Evolutionary conservation across 2,113 vertebrate genomes (phyloP), one percentile per base, ranked within the genome.

Genomic region (Hystrix brachyura): DNA sequence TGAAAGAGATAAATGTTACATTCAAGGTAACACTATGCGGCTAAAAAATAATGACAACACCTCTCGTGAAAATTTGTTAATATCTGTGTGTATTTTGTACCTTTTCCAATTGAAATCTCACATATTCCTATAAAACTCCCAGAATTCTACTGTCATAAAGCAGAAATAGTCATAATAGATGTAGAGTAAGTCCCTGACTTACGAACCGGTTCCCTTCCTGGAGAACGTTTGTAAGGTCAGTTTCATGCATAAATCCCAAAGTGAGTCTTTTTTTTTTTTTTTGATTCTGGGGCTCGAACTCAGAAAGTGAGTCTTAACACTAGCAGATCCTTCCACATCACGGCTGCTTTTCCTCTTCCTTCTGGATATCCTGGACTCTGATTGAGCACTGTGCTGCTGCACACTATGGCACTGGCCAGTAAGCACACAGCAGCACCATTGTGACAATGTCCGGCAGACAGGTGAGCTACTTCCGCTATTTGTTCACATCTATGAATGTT

Each of bases 1-100:
- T 53, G 57, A 86, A 82, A 51, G 29, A 91, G 90, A 89, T 67
- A 91, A 94, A 83, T 43, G 48, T 21, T 95, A 4, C 25, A 78
- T 82, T 91, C 17, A 78, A 78, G 80, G 55, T 92, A 88, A 69
- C 3, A 69, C 3, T 57, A 14, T 8, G 34, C 25, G 32, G 94
- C 32, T 72, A 65, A n/a, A 59, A 94, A 71, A 90, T 21, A 2
- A 57, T 60, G 4, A 85, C 27, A 90, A 69, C 43, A 46, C 11
- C 7, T 8, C 38, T 71, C 48, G 13, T 46, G 43, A 48, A 48
- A 48, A 14, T 76, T 76, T 74, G 72, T 48, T 48, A 5, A 62
- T 57, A 80, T 67, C 27, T 1, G 71, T 92, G 25, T 72, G 11
- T 87, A 82, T 92, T 95, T 69, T 51, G 5, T 81, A 64, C 4